A percentile compares a stretch with the other conserved stretches of the same genome.
These are phyloP conservation scores for Phortica variegata DNA, from an alignment of 1,140 invertebrate species.

Conservation along the genomic window DNA sequence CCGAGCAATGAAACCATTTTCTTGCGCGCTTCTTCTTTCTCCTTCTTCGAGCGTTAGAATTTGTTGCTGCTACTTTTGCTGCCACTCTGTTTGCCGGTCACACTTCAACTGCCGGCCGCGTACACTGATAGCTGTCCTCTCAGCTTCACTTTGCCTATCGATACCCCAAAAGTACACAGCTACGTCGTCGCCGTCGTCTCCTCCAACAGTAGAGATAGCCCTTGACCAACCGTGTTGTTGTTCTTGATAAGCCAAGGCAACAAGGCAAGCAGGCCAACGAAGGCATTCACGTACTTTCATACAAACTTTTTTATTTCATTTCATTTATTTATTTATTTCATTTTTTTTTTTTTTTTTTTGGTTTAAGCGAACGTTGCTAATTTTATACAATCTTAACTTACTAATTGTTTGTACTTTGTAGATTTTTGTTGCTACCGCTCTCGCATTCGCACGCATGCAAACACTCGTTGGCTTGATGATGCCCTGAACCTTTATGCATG, in stretches of 20 bases:
- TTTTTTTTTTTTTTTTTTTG: too few species aligned
- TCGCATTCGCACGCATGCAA: background rate
- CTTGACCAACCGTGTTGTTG: slow-evolving; percentile 15
- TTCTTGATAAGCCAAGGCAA: slow-evolving; percentile 12
- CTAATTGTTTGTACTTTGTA: slow-evolving; percentile 39
- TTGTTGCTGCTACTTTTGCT: slow-evolving; percentile 23
- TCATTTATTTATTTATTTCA: too few species aligned
- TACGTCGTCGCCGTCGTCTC: background rate
- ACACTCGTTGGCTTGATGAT: too few species aligned
- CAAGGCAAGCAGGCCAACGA: slow-evolving; percentile 5
- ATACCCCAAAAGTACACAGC: slow-evolving; percentile 1
- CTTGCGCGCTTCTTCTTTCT: slow-evolving; percentile 30
- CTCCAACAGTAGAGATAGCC: slow-evolving; percentile 16
- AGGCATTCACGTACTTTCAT: slow-evolving; percentile 6
- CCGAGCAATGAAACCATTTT: slow-evolving; percentile 20
- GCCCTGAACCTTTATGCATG: background rate
- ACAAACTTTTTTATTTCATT: slow-evolving; percentile 38
- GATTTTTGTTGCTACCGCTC: background rate
- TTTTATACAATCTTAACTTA: too few species aligned
- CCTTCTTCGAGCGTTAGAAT: slow-evolving; percentile 10
- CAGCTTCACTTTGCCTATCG: background rate
- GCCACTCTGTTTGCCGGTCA: slow-evolving; percentile 31
- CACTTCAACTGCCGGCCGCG: slow-evolving; percentile 28
- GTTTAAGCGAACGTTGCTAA: too few species aligned
- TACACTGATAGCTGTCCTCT: slow-evolving; percentile 8